Base-by-base conservation (phyloP, 2,113 vertebrate species). In the Macheiramphus alcinus region DNA sequence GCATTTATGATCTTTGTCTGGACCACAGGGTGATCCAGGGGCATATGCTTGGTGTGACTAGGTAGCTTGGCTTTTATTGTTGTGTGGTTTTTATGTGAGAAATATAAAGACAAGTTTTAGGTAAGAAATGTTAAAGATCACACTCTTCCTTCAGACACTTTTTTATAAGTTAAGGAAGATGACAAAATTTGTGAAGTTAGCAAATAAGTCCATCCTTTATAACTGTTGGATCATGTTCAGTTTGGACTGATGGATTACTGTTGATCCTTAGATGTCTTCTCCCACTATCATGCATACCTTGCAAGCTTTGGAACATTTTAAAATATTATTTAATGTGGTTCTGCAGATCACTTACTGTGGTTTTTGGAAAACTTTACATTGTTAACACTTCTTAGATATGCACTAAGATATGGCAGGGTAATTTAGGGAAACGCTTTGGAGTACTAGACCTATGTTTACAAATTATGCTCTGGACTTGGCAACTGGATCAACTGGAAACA, bases 181-280 rank as follows among this genome's bases (percentile, higher is more conserved):
- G 38, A 29, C 53, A 13, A 10, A 16, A 56, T 38, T 4, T 52
- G 56, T 13, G 52, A 14, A 10, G 61, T 17, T 38, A 26, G 31
- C 68, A 18, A 11, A 0, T 7, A 12, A 45, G 38, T 25, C n/a
- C 5, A 7, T 31, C 16, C 74, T 45, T 58, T 45, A 43, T 14
- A n/a, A 3, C 27, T 22, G 50, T 10, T 53, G 71, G n/a, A 4
- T 27, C 45, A 1, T 0, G 0, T 12, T 50, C 48, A 7, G 6
- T 12, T 42, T 19, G 43, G 68, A 27, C 31, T 17, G 48, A 7
- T 22, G 56, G 86, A 3, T 65, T 55, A 0, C 67, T 71, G 31
- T 13, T 80, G 68, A 26, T 81, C 61, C 76, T 38, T 4, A 29
- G 83, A 4, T 66, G 42, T 25, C 47, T 53, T 43, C 59, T 79